Conservation (phyloP, 2,113 vertebrate genomes). For the Elanoides forficatus region DNA sequence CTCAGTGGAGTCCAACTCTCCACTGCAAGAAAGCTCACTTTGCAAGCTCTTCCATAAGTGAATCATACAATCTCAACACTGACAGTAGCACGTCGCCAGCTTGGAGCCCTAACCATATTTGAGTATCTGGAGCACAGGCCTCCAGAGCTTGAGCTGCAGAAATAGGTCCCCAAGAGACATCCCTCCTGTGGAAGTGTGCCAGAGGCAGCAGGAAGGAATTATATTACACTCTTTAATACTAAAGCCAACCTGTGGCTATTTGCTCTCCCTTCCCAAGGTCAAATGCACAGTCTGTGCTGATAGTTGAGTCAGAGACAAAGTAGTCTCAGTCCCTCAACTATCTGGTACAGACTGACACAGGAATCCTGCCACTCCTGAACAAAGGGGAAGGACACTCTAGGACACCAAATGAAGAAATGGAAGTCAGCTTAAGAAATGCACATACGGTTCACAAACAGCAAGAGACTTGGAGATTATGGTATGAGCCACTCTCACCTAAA, state of each 20-base stretch:
- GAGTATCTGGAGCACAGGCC: not conserved
- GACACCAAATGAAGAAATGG: not conserved
- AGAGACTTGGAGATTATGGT: not conserved
- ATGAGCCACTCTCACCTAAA: not conserved
- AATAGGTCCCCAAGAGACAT: not conserved
- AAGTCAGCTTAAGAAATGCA: not conserved
- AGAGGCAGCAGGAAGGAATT: not conserved
- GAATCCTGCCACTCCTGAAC: not conserved
- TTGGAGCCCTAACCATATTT: not conserved
- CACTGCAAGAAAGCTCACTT: not conserved
- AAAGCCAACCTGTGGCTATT: not conserved
- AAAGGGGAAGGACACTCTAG: not conserved
- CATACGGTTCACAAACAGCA: fast-evolving
- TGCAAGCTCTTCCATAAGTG: not conserved
- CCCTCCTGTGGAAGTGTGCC: not conserved
- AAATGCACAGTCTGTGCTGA: not conserved
- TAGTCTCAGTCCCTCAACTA: not conserved
- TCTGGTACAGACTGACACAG: not conserved
- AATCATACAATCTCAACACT: not conserved
- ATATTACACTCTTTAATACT: not conserved
- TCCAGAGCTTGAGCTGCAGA: not conserved
- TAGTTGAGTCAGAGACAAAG: not conserved
- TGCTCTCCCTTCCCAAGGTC: not conserved
- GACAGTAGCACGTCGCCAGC: fast-evolving
- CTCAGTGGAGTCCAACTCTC: not conserved